A percentile compares a stretch with the other conserved stretches of the same genome.
Evolutionary conservation across 1,140 invertebrate genomes (phyloP).

Genomic region (Vanessa tameamea): DNA sequence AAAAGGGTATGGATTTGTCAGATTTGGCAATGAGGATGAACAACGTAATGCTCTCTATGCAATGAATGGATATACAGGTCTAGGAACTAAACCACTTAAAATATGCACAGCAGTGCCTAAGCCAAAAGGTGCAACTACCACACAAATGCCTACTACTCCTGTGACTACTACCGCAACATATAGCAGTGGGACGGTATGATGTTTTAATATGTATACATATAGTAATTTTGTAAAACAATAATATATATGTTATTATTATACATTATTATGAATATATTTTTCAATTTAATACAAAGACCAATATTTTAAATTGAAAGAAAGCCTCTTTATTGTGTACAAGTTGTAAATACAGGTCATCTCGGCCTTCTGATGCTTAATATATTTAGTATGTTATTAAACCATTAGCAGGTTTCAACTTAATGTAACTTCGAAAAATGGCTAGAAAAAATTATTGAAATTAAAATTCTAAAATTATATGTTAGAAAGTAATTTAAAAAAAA

Average conservation of each 20-base stretch:
- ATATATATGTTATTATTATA: no score
- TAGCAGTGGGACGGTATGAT: slow-evolving; percentile 63
- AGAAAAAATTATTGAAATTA: no score
- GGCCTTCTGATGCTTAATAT: no score
- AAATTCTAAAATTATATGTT: no score
- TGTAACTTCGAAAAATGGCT: no score
- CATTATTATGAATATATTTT: no score
- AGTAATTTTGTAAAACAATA: no score
- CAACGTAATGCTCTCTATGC: slow-evolving; percentile 94
- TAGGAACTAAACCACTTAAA: slow-evolving; percentile 92
- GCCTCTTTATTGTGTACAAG: neutral
- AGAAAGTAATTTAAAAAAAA: no score
- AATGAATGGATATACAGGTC: slow-evolving; percentile 93
- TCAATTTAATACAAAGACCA: neutral
- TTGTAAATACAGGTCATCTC: neutral
- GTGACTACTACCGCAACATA: slow-evolving; percentile 56
- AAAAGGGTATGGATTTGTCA: slow-evolving; percentile 98
- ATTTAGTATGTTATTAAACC: no score
- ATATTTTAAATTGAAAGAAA: neutral
- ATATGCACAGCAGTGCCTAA: slow-evolving; percentile 95
- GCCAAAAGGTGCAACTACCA: slow-evolving; percentile 80
- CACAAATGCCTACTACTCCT: slow-evolving; percentile 62
- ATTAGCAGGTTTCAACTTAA: no score
- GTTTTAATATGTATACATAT: slow-evolving; percentile 12
- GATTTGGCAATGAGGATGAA: slow-evolving; percentile 96